These are phyloP conservation scores for Sylvia borin DNA, from an alignment of 2,797 vertebrate genomes.

Conservation along the genomic window DNA sequence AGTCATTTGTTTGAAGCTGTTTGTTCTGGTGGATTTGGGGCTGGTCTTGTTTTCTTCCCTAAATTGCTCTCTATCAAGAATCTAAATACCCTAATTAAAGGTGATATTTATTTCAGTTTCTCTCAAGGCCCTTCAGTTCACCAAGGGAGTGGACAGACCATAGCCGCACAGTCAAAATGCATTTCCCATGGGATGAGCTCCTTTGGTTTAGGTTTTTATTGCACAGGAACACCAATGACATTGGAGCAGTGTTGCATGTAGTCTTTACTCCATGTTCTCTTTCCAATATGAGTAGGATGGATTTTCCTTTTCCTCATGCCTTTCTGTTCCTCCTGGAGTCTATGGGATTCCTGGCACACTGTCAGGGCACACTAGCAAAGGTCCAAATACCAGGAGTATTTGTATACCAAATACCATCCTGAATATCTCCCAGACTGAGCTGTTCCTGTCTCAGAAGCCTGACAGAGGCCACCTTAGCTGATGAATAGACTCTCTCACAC, in stretches of 20 bases:
- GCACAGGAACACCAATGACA: rapidly evolving
- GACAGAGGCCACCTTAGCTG: not conserved
- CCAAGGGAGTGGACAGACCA: not conserved
- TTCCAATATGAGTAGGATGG: not conserved
- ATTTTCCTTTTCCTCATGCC: not conserved
- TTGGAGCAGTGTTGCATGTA: not conserved
- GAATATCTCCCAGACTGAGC: not conserved
- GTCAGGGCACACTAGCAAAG: not conserved
- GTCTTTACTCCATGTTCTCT: not conserved
- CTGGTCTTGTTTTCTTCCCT: not conserved
- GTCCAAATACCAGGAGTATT: no score
- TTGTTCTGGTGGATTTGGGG: not conserved
- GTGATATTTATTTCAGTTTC: not conserved
- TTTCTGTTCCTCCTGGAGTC: not conserved
- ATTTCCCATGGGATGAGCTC: not conserved
- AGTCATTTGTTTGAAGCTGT: not conserved
- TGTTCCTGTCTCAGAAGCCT: not conserved
- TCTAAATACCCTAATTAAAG: not conserved
- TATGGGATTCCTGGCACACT: not conserved
- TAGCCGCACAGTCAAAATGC: not conserved
- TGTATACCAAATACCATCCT: no score
- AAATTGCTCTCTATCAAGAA: not conserved
- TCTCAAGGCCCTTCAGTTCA: not conserved
- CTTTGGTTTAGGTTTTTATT: not conserved
- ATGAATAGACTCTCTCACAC: no score